Conservation (phyloP, 2,888 invertebrate species). For the Polietes domitor region DNA sequence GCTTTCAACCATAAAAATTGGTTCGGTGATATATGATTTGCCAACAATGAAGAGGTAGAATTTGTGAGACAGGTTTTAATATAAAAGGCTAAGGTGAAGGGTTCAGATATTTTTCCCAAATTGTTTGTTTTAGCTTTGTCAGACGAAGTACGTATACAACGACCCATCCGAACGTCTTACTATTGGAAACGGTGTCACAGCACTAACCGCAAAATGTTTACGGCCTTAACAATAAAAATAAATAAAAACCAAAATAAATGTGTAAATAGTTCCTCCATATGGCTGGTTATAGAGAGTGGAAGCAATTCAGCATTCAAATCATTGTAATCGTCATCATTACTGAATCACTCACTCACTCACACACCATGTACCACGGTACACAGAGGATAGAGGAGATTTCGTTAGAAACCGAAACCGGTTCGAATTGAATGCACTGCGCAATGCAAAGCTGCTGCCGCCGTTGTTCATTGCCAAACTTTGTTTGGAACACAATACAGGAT, state of each 20-base stretch:
- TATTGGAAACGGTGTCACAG: neutral
- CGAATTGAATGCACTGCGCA: neutral
- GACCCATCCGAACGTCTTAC: no score
- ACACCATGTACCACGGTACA: neutral
- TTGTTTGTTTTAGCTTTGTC: no score
- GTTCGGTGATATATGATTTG: no score
- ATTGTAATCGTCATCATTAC: neutral
- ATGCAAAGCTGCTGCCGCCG: neutral
- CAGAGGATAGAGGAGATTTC: neutral
- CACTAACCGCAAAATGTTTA: neutral
- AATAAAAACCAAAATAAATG: neutral
- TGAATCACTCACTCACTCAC: neutral
- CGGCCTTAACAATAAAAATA: neutral
- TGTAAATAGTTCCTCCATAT: slow-evolving; percentile 7
- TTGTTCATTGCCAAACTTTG: neutral
- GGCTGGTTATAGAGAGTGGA: neutral
- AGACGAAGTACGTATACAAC: no score
- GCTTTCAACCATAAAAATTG: no score
- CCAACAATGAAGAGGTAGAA: no score
- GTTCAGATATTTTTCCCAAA: no score
- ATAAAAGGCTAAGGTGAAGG: no score
- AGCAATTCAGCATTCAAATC: slow-evolving; percentile 5
- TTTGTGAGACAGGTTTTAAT: no score
- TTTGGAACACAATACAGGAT: neutral
- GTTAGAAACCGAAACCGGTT: slow-evolving; percentile 19